Evolutionary conservation across 2,888 invertebrate species (phyloP).

Genomic region (Cybosia mesomella): DNA sequence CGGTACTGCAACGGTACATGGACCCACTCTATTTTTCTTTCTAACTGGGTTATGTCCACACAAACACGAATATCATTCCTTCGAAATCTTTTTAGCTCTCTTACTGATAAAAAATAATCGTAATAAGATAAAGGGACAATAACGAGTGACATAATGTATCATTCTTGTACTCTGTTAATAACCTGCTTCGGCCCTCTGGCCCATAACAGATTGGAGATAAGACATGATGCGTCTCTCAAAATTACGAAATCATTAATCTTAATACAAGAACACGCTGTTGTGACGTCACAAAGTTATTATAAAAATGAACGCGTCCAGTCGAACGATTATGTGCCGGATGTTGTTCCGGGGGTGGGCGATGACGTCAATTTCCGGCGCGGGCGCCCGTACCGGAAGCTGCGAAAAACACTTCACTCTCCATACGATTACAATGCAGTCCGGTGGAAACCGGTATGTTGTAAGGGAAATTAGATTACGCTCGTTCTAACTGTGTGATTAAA

Average conservation of each 20-base stretch:
- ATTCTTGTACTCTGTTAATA: not conserved
- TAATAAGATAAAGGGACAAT: conserved; percentile 4
- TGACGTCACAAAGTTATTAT: conserved; percentile 53
- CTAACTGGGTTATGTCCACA: not conserved
- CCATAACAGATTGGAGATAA: not conserved
- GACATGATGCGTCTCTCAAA: not conserved
- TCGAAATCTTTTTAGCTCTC: not conserved
- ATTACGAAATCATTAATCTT: conserved; percentile 17
- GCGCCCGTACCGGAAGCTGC: conserved; percentile 67
- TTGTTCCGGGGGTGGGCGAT: conserved; percentile 67
- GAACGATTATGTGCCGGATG: conserved; percentile 72
- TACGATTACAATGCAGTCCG: conserved; percentile 55
- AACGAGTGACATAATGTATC: not conserved
- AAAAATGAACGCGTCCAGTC: conserved; percentile 67
- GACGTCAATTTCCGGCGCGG: conserved; percentile 71
- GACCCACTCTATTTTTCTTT: not conserved
- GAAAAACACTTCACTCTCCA: conserved; percentile 59
- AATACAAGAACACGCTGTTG: conserved; percentile 23
- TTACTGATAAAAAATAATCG: conserved; percentile 1
- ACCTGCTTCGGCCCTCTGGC: not conserved
- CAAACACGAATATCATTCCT: not conserved
- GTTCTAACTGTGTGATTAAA: conserved; percentile 23
- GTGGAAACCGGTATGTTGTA: conserved; percentile 37
- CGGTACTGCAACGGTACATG: not conserved
- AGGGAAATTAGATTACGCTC: conserved; percentile 45